phyloP scores from a whole-genome alignment of 2,797 vertebrate species.

The Micrastur ruficollis region DNA sequence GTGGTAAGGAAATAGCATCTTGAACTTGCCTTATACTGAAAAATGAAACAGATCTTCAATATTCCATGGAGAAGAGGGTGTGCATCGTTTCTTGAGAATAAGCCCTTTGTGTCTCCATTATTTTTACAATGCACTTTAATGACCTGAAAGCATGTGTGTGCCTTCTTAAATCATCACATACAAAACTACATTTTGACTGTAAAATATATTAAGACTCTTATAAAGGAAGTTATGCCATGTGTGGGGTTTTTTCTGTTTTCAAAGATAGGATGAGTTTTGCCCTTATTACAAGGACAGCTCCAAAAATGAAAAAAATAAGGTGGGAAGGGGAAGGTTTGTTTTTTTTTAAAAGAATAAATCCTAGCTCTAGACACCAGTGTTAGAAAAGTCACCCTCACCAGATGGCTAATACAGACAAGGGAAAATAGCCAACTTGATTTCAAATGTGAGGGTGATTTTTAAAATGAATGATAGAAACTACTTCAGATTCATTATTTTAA shows the following conservation, averaged over 20 bases:
- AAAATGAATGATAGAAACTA: slow-evolving; percentile 76
- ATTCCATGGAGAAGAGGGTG: slow-evolving; percentile 28
- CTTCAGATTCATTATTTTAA: slow-evolving; percentile 76
- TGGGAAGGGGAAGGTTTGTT: slow-evolving; percentile 17
- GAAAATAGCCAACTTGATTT: slow-evolving; percentile 73
- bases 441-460: slow-evolving; percentile 75
- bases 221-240: slow-evolving; percentile 50
- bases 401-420: slow-evolving; percentile 68
- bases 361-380: slow-evolving; percentile 24
- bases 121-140: slow-evolving; percentile 60
- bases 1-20: slow-evolving; percentile 56
- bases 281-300: slow-evolving; percentile 37
- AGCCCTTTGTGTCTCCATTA: slow-evolving; percentile 61
- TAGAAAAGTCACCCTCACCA: slow-evolving; percentile 67
- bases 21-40: slow-evolving; percentile 53
- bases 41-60: slow-evolving; percentile 60
- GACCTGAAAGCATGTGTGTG: slow-evolving; percentile 52
- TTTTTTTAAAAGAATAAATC: neutral
- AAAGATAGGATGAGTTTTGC: slow-evolving; percentile 56
- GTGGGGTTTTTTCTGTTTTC: slow-evolving; percentile 37
- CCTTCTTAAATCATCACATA: slow-evolving; percentile 56
- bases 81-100: slow-evolving; percentile 45
- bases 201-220: slow-evolving; percentile 71
- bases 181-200: slow-evolving; percentile 59
- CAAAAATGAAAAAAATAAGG: slow-evolving; percentile 34